Evolutionary conservation across 1,140 invertebrate genomes (phyloP), one percentile per base, ranked within the genome.

Genomic region (Sminthurides bifidus): DNA sequence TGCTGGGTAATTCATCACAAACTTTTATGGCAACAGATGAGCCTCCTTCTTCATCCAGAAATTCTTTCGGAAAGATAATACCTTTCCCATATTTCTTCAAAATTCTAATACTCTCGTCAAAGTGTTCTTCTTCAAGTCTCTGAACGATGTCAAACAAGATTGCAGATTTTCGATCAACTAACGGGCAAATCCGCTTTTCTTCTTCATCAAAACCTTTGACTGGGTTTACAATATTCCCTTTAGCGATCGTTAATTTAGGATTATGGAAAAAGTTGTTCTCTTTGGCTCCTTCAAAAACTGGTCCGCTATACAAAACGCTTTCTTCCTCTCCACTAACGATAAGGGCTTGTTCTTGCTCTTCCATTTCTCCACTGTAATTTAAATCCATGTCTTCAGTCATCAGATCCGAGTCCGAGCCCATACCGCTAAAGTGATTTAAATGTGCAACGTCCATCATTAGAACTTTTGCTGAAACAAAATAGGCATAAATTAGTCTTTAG

Each of bases 81-180:
- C 45, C 35, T 24, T 50, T 41, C 8, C 52, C 52, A 17, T 31
- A 17, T 5, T 29, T 17, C 15, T 31, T 26, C 17, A 52, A 17
- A 3, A 38, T 24, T 21, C 19, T 26, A 1, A 52, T 26, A 15
- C 29, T 15, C 4, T n/a, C 14, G 1, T 17, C 30, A 30, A 57
- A 30, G 12, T 45, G 48, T 31, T 57, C 26, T 23, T 31, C 37
- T 30, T 57, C 55, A 29, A 57, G 19, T 0, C 23, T 38, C 40
- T 52, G 48, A n/a, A 57, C 55, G 8, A 57, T 52, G 41, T 57
- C 55, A 33, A 21, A 57, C 12, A 57, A 35, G 21, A 57, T 51
- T 21, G 40, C 46, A 15, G 55, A 57, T 38, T 56, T 44, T 24
- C 45, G n/a, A 33, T 57, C 55, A 3, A 57, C 55, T 23, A 57